These are phyloP conservation scores for Melanotaenia boesemani DNA, from an alignment of 2,797 vertebrate genomes.

Conservation along the genomic window DNA sequence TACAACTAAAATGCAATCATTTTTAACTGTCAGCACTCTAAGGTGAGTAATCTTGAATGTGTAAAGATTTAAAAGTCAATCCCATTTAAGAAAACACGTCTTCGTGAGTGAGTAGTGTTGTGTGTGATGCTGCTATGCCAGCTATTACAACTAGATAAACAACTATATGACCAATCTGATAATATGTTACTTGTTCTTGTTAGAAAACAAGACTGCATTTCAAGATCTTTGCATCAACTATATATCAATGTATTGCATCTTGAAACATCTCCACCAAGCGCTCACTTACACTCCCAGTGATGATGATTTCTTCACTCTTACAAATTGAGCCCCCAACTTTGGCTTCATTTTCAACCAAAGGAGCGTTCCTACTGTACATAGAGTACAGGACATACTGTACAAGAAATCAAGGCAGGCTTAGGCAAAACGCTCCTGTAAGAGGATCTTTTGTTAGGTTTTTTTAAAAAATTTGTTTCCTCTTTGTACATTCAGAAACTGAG, in stretches of 20 bases:
- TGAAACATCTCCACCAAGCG: no score
- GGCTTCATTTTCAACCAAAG: no score
- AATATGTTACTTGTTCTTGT: background rate
- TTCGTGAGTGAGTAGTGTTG: no score
- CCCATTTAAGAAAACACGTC: no score
- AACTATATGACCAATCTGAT: background rate
- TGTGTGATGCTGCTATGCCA: no score
- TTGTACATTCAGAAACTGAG: background rate
- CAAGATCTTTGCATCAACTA: no score
- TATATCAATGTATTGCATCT: no score
- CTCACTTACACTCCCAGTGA: no score
- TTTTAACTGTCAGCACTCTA: background rate
- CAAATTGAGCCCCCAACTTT: background rate
- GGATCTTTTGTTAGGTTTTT: background rate
- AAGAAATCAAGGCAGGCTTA: background rate
- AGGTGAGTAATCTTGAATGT: background rate
- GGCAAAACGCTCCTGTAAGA: constrained; percentile 7
- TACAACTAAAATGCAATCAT: background rate
- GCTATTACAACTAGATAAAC: background rate
- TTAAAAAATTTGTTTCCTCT: background rate
- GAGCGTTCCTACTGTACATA: background rate
- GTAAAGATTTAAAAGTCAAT: background rate
- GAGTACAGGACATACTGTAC: background rate
- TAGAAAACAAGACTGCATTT: background rate
- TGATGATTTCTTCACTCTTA: background rate